Evolutionary conservation across 2,888 invertebrate species (phyloP).

Genomic region (Hyalella azteca): DNA sequence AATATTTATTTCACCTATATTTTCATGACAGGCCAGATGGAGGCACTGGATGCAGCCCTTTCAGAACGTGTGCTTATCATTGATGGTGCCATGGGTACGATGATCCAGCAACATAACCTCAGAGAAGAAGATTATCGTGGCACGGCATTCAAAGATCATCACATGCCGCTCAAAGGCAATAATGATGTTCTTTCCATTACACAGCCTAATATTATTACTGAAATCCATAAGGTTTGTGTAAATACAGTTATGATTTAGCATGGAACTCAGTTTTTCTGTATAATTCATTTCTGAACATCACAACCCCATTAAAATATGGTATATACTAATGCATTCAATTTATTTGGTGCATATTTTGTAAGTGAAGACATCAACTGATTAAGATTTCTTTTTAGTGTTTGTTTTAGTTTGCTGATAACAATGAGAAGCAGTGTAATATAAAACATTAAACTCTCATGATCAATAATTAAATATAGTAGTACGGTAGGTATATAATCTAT

Average conservation of each 20-base stretch:
- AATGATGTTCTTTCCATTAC: slow-evolving; percentile 68
- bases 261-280: neutral
- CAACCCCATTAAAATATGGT: neutral
- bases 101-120: slow-evolving; percentile 67
- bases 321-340: no score
- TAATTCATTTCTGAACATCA: neutral
- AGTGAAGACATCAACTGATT: no score
- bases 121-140: slow-evolving; percentile 67
- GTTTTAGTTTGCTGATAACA: no score
- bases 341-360: no score
- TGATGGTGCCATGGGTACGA: slow-evolving; percentile 71
- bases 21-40: neutral
- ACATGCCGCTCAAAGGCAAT: slow-evolving; percentile 66
- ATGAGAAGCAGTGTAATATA: no score
- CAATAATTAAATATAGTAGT: no score
- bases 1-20: neutral
- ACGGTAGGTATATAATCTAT: no score
- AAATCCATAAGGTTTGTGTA: slow-evolving; percentile 65
- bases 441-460: no score
- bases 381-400: no score
- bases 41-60: slow-evolving; percentile 47
- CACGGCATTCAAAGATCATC: slow-evolving; percentile 64
- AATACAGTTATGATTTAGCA: neutral
- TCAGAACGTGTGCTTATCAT: slow-evolving; percentile 63
- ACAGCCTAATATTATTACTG: slow-evolving; percentile 66